phyloP scores from a whole-genome alignment of 2,888 invertebrate genomes.

The Idaea straminata region DNA sequence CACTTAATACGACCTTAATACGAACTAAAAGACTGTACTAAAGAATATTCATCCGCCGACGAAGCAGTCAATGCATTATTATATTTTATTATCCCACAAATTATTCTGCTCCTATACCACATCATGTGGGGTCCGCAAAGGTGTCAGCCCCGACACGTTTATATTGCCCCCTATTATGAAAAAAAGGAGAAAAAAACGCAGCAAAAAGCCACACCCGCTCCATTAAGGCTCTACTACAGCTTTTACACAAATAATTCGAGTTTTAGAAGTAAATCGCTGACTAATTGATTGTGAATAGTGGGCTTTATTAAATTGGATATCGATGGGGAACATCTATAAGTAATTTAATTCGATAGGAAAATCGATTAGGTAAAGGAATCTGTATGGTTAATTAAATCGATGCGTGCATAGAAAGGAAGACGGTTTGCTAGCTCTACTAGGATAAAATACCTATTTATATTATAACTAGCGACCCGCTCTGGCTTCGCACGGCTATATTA shows the following conservation, averaged over 20 bases:
- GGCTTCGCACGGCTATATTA: no score
- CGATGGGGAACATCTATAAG: constrained; percentile 50
- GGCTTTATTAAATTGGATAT: constrained; percentile 55
- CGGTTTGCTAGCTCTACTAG: no score
- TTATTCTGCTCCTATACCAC: constrained; percentile 55
- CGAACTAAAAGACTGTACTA: constrained; percentile 8
- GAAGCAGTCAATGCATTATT: constrained; percentile 52
- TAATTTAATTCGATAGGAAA: constrained; percentile 34
- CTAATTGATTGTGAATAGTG: constrained; percentile 71
- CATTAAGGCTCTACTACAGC: constrained; percentile 39
- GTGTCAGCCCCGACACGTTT: constrained; percentile 75
- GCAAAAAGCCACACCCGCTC: constrained; percentile 66
- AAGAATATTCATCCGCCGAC: not conserved
- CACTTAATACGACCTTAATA: constrained; percentile 9
- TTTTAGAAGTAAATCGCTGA: constrained; percentile 65
- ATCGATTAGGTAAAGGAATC: constrained; percentile 29
- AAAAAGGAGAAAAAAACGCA: constrained; percentile 53
- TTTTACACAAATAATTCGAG: constrained; percentile 62
- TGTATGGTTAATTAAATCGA: constrained; percentile 17
- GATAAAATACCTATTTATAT: no score
- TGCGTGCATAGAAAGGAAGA: not conserved
- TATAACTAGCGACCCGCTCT: no score
- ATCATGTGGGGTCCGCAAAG: constrained; percentile 75
- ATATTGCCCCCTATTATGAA: constrained; percentile 71
- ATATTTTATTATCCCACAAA: constrained; percentile 75